These are phyloP conservation scores for Pseudomugil tenellus DNA, from an alignment of 2,797 vertebrate species.

Conservation along the genomic window DNA sequence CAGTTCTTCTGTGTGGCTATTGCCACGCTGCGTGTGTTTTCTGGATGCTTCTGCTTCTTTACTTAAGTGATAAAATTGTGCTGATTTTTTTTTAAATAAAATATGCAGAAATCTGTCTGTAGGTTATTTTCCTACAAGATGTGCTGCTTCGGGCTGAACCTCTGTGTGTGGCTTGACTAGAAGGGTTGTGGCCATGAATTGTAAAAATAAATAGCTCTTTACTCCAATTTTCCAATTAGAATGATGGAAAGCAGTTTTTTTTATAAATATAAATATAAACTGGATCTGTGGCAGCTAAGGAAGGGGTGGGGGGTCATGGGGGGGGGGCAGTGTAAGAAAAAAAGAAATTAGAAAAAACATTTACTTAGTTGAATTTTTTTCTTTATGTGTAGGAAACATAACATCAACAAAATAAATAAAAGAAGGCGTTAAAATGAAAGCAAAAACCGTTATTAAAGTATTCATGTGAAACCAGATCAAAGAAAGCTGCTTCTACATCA, in stretches of 20 bases:
- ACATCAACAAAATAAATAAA: no score
- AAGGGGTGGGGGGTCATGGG: no score
- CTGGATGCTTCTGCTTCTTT: neutral
- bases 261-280: slow-evolving; percentile 68
- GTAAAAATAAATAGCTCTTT: slow-evolving; percentile 68
- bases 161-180: slow-evolving; percentile 41
- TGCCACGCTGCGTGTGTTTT: neutral
- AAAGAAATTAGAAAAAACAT: no score
- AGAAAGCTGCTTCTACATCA: no score
- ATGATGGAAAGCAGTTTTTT: slow-evolving; percentile 65
- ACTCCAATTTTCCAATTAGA: slow-evolving; percentile 71
- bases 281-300: slow-evolving; percentile 34
- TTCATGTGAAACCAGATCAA: no score
- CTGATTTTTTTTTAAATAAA: neutral
- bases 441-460: no score
- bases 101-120: neutral
- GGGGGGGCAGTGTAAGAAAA: no score
- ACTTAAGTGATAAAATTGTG: neutral
- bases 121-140: no score
- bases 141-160: slow-evolving; percentile 20
- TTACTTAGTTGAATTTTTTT: no score
- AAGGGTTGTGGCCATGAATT: slow-evolving; percentile 45
- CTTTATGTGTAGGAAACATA: neutral
- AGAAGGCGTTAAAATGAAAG: no score
- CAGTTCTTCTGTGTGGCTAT: neutral